Percentiles rank a stretch among this genome's conserved stretches.
These are phyloP conservation scores for Heliopora coerulea DNA, from an alignment of 92 coral and sea anemone species.

Conservation along the genomic window DNA sequence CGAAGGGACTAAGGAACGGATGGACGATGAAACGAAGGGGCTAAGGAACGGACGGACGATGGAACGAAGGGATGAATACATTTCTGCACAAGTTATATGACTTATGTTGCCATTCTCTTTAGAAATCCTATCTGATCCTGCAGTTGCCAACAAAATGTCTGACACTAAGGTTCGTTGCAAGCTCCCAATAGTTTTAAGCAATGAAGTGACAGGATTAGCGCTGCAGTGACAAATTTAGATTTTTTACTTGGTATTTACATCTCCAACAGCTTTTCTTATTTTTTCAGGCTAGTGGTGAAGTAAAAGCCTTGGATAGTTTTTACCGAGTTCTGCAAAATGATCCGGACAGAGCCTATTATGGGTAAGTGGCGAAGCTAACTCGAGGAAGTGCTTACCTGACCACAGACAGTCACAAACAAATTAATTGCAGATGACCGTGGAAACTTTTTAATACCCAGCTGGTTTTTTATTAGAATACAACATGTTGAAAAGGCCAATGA, in stretches of 20 bases:
- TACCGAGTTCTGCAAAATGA: conserved; percentile 82
- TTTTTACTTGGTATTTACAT: too few relatives aligned
- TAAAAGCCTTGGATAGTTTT: conserved; percentile 84
- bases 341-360: conserved; percentile 92
- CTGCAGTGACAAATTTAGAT: too few relatives aligned
- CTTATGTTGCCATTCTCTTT: conserved; percentile 12
- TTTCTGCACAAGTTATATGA: neutral
- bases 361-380: too few relatives aligned
- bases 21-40: too few relatives aligned
- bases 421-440: too few relatives aligned
- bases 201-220: too few relatives aligned
- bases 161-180: conserved; percentile 82
- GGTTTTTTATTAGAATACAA: conserved; percentile 43
- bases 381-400: too few relatives aligned
- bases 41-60: too few relatives aligned
- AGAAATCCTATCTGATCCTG: conserved; percentile 93
- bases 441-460: neutral
- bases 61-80: too few relatives aligned
- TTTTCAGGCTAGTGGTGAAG: conserved; percentile 89
- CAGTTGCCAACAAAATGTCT: conserved; percentile 82
- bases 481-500: conserved; percentile 93
- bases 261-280: neutral
- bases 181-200: too few relatives aligned
- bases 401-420: too few relatives aligned
- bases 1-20: too few relatives aligned